Evolutionary conservation across 2,888 invertebrate genomes (phyloP).

Genomic region (Parascotia fuliginaria): DNA sequence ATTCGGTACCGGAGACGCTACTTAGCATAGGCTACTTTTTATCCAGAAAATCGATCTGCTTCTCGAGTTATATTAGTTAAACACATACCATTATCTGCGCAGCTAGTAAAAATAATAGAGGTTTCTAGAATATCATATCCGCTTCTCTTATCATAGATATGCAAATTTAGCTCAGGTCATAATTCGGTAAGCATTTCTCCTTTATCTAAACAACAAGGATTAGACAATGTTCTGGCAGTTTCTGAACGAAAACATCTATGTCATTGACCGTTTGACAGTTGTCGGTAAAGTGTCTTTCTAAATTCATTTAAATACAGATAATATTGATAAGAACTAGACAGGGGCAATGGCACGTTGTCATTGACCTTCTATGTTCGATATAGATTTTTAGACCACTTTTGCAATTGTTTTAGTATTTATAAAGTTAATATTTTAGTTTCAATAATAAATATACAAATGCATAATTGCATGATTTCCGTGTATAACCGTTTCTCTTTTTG

Average conservation of each 20-base stretch:
- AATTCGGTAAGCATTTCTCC: background rate
- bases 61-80: too few species aligned
- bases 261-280: conserved; percentile 33
- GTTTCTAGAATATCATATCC: too few species aligned
- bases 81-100: too few species aligned
- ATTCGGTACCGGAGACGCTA: too few species aligned
- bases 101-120: too few species aligned
- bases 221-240: conserved; percentile 1
- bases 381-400: conserved; percentile 21
- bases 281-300: conserved; percentile 33
- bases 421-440: background rate
- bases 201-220: too few species aligned
- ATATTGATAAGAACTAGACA: conserved; percentile 42
- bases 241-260: conserved; percentile 19
- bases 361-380: conserved; percentile 44
- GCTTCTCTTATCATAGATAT: background rate
- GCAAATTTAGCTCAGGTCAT: background rate
- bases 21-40: too few species aligned
- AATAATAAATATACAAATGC: too few species aligned
- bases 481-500: too few species aligned
- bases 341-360: conserved; percentile 49
- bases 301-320: conserved; percentile 49
- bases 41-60: too few species aligned
- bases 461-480: too few species aligned
- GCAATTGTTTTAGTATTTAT: background rate